Evolutionary conservation across 2,888 invertebrate genomes (phyloP), one percentile per base, ranked within the genome.

Genomic region (Drosophila meridiana): DNA sequence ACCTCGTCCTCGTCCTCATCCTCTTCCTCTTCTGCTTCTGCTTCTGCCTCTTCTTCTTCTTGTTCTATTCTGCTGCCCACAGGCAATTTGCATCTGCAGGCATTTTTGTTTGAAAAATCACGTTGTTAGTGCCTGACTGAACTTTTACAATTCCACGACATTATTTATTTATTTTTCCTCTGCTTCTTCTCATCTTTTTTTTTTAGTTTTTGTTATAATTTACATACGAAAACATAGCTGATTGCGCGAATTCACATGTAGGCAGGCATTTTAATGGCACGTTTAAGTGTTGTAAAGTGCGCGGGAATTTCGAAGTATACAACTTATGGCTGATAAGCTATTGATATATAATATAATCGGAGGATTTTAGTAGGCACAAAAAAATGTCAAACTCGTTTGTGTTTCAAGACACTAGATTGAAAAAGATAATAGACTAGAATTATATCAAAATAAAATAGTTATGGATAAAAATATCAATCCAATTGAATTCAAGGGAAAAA

Each of bases 81-180:
- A 61, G 72, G 64, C 76, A 76, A 76, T 76, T 76, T 76, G 69
- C 76, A 76, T 76, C 59, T 63, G 69, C 38, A 60, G 47, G 69
- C 63, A 55, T 56, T 56, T 40, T 50, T 47, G 11, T 50, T 59
- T 45, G 48, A 59, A 69, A 59, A 55, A 62, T 55, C 63, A 69
- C 71, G 63, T 72, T 69, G 59, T 72, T 69, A 52, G 40, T 60
- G 28, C 26, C 59, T 52, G 30, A 40, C 57, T 53, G 26, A 53
- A 57, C 60, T 71, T 56, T 61, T 57, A 48, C 61, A 58, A 55
- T 75, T 55, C 48, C 42, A 40, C 42, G 38, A 69, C 57, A 73
- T 59, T 75, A 55, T 75, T 70, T 65, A 65, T 70, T 52, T 47
- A 48, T 52, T 52, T 52, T 52, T 1, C 34, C 20, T 34, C 52